Conservation (phyloP, 2,888 invertebrate species). For the Rhyacophila evoluta region DNA sequence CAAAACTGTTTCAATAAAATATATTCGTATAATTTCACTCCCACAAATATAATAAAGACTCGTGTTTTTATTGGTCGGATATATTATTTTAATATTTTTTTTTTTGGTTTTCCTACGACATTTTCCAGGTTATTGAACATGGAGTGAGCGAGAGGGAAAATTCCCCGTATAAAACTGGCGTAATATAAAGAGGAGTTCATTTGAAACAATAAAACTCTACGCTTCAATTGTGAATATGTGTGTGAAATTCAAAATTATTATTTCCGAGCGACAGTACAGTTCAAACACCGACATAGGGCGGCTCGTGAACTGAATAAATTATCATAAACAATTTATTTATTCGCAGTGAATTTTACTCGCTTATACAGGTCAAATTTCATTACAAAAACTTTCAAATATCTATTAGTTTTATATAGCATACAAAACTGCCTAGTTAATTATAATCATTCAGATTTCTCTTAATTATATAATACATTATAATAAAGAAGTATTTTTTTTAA, state of each 20-base stretch:
- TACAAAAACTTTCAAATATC: background rate
- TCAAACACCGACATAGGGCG: conserved; percentile 51
- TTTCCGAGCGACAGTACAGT: conserved; percentile 52
- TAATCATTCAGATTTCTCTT: too few species aligned
- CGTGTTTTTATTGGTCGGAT: conserved; percentile 5
- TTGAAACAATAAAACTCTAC: conserved; percentile 54
- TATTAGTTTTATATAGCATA: too few species aligned
- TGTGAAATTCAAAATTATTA: conserved; percentile 53
- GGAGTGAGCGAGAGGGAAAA: background rate
- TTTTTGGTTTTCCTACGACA: background rate
- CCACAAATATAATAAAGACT: background rate
- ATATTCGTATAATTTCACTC: too few species aligned
- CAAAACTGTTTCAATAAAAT: too few species aligned
- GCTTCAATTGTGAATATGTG: conserved; percentile 48
- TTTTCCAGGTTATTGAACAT: conserved; percentile 14
- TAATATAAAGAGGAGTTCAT: conserved; percentile 47
- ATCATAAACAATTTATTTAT: conserved; percentile 45
- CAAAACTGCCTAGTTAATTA: too few species aligned
- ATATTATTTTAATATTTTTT: conserved; percentile 4
- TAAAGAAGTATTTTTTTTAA: too few species aligned
- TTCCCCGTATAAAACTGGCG: background rate
- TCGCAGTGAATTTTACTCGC: conserved; percentile 1
- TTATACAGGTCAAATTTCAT: conserved; percentile 20
- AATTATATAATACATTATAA: too few species aligned
- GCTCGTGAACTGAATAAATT: conserved; percentile 53